Evolutionary conservation across 2,797 vertebrate genomes (phyloP), one percentile per base, ranked within the genome.

Genomic region (Crax fasciolata): DNA sequence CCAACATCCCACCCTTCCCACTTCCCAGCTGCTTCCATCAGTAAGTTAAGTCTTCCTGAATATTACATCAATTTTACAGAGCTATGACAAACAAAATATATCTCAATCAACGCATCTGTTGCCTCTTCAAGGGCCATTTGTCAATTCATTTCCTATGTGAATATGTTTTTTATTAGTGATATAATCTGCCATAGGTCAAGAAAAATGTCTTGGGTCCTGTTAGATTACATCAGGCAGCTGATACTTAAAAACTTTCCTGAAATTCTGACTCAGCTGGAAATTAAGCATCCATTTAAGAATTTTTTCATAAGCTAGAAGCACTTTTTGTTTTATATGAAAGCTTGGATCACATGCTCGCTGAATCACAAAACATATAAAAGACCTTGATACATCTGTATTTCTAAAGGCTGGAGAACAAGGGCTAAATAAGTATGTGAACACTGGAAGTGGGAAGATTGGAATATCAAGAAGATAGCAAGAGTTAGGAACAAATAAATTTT

Each of bases 1-100:
- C 51, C 61, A 93, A n/a, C 79, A 85, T 90, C 63, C 65, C 72
- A 81, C 62, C 76, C 73, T 80, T 86, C 74, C 82, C 62, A 87
- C 87, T 95, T 95, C 80, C 82, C 87, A 94, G 73, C 73, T 96
- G 87, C 81, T 79, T 94, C 57, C 58, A 67, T 92, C 91, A 91
- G 41, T 90, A 85, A 78, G 71, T 88, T 73, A 83, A 92, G 57
- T n/a, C 55, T 92, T 89, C 46, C 74, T 96, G 77, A 96, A 87
- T 94, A 90, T 84, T 88, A 39, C 65, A 67, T 88, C 55, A 70
- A 32, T 84, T 94, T 94, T 90, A 51, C 35, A 73, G 84, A 94
- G 44, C 13, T 71, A 58, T 39, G 62, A 65, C 68, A 87, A 90
- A n/a, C 55, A 95, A 94, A 92, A 65, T 71, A 25, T 17, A 35